Base-by-base conservation (phyloP, 2,888 invertebrate species). In the Cyrtodaria siliqua region DNA sequence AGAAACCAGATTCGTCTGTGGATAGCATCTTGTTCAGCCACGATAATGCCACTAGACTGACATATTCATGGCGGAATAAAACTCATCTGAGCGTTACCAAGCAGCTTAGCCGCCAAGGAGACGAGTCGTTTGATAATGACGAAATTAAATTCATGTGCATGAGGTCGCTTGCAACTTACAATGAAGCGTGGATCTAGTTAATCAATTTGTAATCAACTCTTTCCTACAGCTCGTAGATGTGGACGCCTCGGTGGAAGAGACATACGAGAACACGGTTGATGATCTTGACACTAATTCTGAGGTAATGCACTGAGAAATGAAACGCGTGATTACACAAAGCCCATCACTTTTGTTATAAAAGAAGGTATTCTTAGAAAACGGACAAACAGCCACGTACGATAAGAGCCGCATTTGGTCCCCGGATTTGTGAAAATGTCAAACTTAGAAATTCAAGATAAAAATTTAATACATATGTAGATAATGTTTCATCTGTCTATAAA, bases 181-280 rank as follows among this genome's bases (percentile, higher is more conserved):
- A 27, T 73, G 73, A 8, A 53, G 79, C 74, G 84, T 0, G 80
- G 82, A 12, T 83, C 84, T 18, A 83, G 79, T 52, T 79, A 82
- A 24, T 84, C 84, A 14, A 68, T 84, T 42, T 81, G 81, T 6
- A 24, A 81, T 72, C 49, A 71, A 81, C 50, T 84, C 84, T 0
- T 84, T 82, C 55, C 84, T 82, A 2, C 84, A 84, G 55, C 61
- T 84, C 3, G 82, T 74, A 9, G 72, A 77, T 2, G 26, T 49
- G 16, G 71, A 73, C 18, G 50, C 53, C 47, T 52, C 52, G 8
- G 27, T 44, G 9, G 44, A 66, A 16, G 74, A 77, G 42, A 18
- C 63, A 9, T 84, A 76, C 62, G 84, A 84, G 47, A 66, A 68
- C 9, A 80, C 82, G 6, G 72, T 72, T 14, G 84, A 84, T 20